Conservation (phyloP, 2,113 vertebrate species). For the Thamnophis sirtalis region DNA sequence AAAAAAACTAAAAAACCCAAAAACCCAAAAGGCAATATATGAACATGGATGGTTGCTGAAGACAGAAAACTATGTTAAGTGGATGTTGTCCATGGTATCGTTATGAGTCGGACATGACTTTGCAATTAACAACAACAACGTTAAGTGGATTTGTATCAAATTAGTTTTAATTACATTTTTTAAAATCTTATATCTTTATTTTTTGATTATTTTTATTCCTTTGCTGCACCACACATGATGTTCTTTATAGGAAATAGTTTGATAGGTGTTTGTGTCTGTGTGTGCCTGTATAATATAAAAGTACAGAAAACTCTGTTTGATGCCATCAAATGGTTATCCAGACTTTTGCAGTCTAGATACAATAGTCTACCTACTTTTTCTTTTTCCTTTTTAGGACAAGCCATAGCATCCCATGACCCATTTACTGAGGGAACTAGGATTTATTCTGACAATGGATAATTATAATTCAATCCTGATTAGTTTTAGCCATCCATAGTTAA, state of each 20-base stretch:
- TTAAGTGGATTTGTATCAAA: background rate
- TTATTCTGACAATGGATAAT: background rate
- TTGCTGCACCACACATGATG: background rate
- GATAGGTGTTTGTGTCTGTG: background rate
- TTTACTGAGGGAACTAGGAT: background rate
- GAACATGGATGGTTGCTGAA: background rate
- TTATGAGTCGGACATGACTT: no score
- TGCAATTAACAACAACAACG: no score
- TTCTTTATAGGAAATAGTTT: background rate
- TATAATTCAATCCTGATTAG: background rate
- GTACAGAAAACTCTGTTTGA: background rate
- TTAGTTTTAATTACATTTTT: background rate
- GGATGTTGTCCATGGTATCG: background rate
- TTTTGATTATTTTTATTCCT: background rate
- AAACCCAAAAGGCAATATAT: background rate
- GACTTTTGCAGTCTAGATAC: background rate
- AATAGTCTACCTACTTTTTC: background rate
- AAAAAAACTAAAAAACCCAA: background rate
- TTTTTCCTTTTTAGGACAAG: background rate
- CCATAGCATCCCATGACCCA: background rate
- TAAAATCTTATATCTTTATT: background rate
- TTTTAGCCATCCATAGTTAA: background rate
- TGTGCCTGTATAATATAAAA: background rate
- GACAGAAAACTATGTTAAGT: background rate
- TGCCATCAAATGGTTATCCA: background rate